Evolutionary conservation across 2,797 vertebrate species (phyloP).

Genomic region (Acanthurus leucopareius): DNA sequence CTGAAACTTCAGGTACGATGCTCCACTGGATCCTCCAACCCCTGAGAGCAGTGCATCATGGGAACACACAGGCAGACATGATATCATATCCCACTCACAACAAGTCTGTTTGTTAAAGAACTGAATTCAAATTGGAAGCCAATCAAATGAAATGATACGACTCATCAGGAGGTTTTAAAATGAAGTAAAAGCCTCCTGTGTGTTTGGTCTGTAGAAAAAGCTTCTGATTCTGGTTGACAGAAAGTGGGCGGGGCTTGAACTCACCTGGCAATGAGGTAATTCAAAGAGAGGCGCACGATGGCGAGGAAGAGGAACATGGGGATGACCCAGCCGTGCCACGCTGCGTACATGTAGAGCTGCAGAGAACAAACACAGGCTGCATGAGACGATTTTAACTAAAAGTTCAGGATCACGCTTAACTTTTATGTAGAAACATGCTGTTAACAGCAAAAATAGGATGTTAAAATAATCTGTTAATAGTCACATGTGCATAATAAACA

Average conservation of each 20-base stretch:
- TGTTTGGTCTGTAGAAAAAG: too few species aligned
- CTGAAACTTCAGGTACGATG: slow-evolving; percentile 96
- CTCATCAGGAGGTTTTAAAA: not conserved
- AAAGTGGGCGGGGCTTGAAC: slow-evolving; percentile 14
- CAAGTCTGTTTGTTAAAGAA: not conserved
- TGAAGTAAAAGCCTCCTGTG: too few species aligned
- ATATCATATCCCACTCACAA: not conserved
- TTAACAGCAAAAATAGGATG: too few species aligned
- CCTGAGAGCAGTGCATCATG: slow-evolving; percentile 79
- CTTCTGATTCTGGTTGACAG: slow-evolving; percentile 3
- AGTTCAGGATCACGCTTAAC: too few species aligned
- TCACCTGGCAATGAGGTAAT: slow-evolving; percentile 93
- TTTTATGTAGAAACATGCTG: too few species aligned
- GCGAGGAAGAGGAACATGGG: slow-evolving; percentile 98
- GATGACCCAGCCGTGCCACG: slow-evolving; percentile 97
- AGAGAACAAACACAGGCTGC: slow-evolving; percentile 13
- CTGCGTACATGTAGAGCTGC: slow-evolving; percentile 97
- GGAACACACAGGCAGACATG: slow-evolving; percentile 11
- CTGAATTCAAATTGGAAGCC: not conserved
- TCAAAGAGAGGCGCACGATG: slow-evolving; percentile 96
- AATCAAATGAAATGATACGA: not conserved
- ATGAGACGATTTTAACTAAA: too few species aligned
- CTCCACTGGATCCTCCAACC: slow-evolving; percentile 99
- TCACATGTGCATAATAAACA: too few species aligned
- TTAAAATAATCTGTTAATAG: too few species aligned